Conservation (phyloP, 2,113 vertebrate species). For the Abramis brama region DNA sequence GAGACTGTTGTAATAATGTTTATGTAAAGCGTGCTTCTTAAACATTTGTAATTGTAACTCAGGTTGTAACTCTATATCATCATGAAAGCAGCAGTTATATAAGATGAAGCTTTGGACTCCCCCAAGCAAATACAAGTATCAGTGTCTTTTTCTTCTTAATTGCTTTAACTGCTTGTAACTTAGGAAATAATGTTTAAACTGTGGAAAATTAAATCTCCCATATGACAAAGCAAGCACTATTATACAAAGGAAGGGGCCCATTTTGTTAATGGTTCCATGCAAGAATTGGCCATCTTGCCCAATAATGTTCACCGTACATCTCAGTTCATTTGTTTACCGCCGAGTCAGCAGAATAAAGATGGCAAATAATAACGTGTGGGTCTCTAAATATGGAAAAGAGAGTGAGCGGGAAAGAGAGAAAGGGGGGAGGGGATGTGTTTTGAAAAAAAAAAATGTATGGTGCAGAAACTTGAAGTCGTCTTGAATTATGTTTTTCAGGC, state of each 20-base stretch:
- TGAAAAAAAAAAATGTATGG: conserved; percentile 38
- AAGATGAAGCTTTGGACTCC: conserved; percentile 35
- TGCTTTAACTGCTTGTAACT: conserved; percentile 56
- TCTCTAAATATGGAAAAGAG: conserved; percentile 75
- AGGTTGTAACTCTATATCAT: conserved; percentile 4
- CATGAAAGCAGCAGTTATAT: conserved; percentile 36
- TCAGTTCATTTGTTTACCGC: conserved; percentile 78
- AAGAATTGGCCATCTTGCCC: conserved; percentile 74
- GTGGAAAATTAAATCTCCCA: conserved; percentile 56
- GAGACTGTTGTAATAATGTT: background rate
- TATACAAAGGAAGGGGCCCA: conserved; percentile 62
- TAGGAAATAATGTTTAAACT: conserved; percentile 59
- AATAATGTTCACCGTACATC: conserved; percentile 74
- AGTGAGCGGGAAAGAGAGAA: conserved; percentile 65
- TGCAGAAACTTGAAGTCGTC: conserved; percentile 2
- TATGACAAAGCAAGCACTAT: conserved; percentile 58
- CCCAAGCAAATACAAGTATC: conserved; percentile 34
- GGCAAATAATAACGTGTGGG: conserved; percentile 73
- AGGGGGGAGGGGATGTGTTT: conserved; percentile 40
- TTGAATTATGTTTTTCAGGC: background rate
- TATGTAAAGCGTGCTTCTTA: background rate
- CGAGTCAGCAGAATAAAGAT: conserved; percentile 75
- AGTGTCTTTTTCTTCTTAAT: conserved; percentile 50
- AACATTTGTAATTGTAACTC: conserved; percentile 4
- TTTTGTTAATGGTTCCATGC: conserved; percentile 72